phyloP scores from a whole-genome alignment of 2,797 vertebrate species.

The Apogon hyalosoma region DNA sequence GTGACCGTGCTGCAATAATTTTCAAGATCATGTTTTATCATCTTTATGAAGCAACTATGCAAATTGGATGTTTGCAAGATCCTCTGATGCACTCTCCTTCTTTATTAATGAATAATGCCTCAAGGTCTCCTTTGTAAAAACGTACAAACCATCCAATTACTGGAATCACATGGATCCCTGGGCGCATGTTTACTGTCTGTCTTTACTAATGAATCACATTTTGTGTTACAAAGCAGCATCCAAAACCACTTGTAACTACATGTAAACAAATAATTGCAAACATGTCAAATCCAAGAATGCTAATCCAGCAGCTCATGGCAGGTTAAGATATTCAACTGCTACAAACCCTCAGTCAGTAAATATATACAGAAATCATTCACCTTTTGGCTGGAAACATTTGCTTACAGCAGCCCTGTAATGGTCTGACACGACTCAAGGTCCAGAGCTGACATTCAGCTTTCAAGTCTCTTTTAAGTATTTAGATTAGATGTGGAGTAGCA shows the following conservation, averaged over 20 bases:
- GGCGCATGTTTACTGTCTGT: conserved; percentile 7
- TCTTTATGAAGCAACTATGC: conserved; percentile 26
- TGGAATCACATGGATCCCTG: conserved; percentile 5
- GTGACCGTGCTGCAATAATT: conserved; percentile 11
- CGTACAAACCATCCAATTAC: conserved; percentile 24
- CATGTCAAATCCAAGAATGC: too few relatives aligned
- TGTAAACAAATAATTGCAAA: too few relatives aligned
- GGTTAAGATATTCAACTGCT: too few relatives aligned
- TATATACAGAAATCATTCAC: too few relatives aligned
- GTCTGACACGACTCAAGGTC: not conserved
- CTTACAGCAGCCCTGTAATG: not conserved
- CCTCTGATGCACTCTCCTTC: not conserved
- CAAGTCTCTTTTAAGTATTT: not conserved
- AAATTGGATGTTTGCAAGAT: conserved; percentile 32
- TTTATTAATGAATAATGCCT: conserved; percentile 17
- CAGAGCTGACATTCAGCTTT: conserved; percentile 5
- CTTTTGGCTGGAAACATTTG: too few relatives aligned
- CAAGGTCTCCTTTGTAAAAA: conserved; percentile 10
- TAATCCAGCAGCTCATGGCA: too few relatives aligned
- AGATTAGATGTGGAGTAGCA: not conserved
- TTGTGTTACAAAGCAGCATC: not conserved
- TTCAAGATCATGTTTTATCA: conserved; percentile 5
- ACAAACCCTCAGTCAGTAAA: too few relatives aligned
- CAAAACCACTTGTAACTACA: too few relatives aligned
- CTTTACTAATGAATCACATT: conserved; percentile 11